phyloP scores from a whole-genome alignment of 2,113 vertebrate genomes.

The Ophthalmotilapia sp. region DNA sequence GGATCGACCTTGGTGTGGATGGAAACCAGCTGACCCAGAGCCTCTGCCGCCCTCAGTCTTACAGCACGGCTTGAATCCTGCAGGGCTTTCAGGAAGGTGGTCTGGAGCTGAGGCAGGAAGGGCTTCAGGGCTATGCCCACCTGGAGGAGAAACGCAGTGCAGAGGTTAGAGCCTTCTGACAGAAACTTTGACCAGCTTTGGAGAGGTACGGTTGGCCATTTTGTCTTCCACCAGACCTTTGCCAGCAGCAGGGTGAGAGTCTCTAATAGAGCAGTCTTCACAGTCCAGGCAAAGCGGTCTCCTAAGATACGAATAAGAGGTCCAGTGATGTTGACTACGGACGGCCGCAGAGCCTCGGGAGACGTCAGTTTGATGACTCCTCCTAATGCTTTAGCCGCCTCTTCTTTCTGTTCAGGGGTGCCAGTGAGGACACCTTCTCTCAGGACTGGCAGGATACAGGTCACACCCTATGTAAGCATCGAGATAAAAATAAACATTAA shows the following conservation, averaged over 20 bases:
- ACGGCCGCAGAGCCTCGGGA: conserved; percentile 89
- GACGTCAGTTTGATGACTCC: conserved; percentile 92
- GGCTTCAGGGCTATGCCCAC: conserved; percentile 95
- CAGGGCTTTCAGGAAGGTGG: conserved; percentile 95
- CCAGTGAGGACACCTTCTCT: conserved; percentile 94
- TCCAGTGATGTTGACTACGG: conserved; percentile 94
- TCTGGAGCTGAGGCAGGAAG: conserved; percentile 96
- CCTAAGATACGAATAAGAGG: conserved; percentile 96
- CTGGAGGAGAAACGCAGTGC: conserved; percentile 44
- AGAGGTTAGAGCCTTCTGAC: neutral
- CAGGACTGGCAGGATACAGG: conserved; percentile 91
- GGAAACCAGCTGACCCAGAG: conserved; percentile 89
- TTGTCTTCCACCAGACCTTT: conserved; percentile 74
- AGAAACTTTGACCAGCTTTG: neutral
- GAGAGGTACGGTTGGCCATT: neutral
- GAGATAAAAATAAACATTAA: neutral
- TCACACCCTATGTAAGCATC: conserved; percentile 80
- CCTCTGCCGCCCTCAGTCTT: conserved; percentile 88
- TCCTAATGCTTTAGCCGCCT: conserved; percentile 91
- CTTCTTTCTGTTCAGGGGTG: conserved; percentile 95
- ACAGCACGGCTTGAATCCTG: conserved; percentile 91
- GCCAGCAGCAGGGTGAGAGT: conserved; percentile 89
- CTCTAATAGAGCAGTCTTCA: conserved; percentile 93
- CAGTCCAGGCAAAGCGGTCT: conserved; percentile 91
- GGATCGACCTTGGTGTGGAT: conserved; percentile 97